These are phyloP conservation scores for Pogonophryne albipinna DNA, from an alignment of 2,797 vertebrate genomes.

Conservation along the genomic window DNA sequence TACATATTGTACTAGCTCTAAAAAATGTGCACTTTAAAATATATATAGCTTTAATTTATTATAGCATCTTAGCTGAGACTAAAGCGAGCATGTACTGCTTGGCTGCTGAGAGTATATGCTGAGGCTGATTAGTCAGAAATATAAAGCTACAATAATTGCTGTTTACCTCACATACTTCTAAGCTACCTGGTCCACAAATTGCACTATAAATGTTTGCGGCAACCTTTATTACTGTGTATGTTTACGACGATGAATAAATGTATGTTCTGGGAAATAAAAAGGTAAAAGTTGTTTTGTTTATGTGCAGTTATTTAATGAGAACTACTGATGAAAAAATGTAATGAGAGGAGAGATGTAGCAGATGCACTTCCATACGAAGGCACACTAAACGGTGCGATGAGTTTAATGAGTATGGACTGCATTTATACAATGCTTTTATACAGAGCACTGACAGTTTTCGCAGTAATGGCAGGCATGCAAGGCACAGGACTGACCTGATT, in stretches of 20 bases:
- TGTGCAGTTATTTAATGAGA: neutral
- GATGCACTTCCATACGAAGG: neutral
- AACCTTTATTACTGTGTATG: slow-evolving; percentile 46
- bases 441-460: slow-evolving; percentile 1
- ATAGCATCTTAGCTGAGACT: slow-evolving; percentile 48
- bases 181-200: slow-evolving; percentile 48
- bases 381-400: neutral
- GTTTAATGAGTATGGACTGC: neutral
- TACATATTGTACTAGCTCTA: slow-evolving; percentile 57
- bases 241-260: slow-evolving; percentile 45
- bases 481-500: neutral
- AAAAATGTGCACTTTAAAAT: slow-evolving; percentile 62
- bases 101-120: slow-evolving; percentile 46
- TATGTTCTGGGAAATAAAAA: slow-evolving; percentile 49
- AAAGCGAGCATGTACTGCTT: slow-evolving; percentile 72
- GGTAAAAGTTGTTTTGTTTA: slow-evolving; percentile 23
- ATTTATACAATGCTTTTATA: slow-evolving; percentile 1
- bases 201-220: slow-evolving; percentile 51
- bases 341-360: neutral
- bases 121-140: slow-evolving; percentile 49
- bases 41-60: slow-evolving; percentile 56
- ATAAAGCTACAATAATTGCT: slow-evolving; percentile 56
- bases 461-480: neutral
- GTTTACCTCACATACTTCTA: slow-evolving; percentile 58
- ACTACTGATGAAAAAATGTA: neutral